Evolutionary conservation across 2,113 vertebrate genomes (phyloP).

Genomic region (Paramormyrops kingsleyae): DNA sequence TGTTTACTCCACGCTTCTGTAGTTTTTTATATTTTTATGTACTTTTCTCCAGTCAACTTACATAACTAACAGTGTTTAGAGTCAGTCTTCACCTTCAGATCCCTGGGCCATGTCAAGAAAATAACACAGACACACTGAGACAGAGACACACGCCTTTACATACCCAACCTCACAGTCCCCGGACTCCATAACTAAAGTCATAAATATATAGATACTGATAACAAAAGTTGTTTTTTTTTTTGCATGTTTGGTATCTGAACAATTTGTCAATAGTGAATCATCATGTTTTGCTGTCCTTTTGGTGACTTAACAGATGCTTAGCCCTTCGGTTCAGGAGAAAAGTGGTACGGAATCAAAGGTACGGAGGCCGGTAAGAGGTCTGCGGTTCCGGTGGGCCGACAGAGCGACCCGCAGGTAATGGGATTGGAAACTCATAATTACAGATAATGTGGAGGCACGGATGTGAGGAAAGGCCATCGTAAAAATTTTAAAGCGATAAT

Average conservation of each 20-base stretch:
- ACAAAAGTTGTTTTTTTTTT: not conserved
- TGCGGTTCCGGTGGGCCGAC: not conserved
- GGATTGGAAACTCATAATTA: slow-evolving; percentile 28
- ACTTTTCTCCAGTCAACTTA: not conserved
- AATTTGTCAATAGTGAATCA: not conserved
- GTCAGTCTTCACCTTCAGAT: not conserved
- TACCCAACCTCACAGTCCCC: not conserved
- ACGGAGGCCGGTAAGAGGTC: not conserved
- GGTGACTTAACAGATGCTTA: not conserved
- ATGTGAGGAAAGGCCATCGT: slow-evolving; percentile 17
- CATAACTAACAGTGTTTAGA: not conserved
- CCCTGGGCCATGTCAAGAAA: not conserved
- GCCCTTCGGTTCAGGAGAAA: not conserved
- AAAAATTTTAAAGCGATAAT: slow-evolving; percentile 23
- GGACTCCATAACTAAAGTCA: not conserved
- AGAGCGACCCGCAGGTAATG: not conserved
- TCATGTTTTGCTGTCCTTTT: not conserved
- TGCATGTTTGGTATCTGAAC: not conserved
- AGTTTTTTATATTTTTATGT: not conserved
- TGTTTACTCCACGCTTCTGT: not conserved
- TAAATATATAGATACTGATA: not conserved
- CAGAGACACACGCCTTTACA: not conserved
- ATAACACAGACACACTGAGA: not conserved
- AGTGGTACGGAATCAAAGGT: not conserved
- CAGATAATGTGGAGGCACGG: slow-evolving; percentile 22